A percentile compares a stretch with the other conserved stretches of the same genome.
These are phyloP conservation scores for Drosophila repletoides DNA, from an alignment of 1,140 invertebrate species.

Conservation along the genomic window DNA sequence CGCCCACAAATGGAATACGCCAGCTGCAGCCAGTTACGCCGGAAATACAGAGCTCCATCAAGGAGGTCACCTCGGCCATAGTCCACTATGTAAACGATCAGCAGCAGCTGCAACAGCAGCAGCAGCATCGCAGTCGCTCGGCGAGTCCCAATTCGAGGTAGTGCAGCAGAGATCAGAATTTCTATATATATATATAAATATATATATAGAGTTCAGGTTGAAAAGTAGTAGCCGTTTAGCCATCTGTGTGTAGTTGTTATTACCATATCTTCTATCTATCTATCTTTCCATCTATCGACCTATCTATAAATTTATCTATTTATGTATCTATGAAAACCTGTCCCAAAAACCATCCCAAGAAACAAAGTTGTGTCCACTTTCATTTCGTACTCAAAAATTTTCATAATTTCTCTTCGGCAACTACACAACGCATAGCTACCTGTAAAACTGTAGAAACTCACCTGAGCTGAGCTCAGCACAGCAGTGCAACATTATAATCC, in stretches of 20 bases:
- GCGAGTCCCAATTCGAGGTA: conserved; percentile 82
- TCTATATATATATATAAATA: background rate
- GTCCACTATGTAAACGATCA: conserved; percentile 93
- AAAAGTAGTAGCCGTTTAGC: conserved; percentile 24
- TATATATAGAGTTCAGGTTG: conserved; percentile 14
- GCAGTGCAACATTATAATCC: background rate
- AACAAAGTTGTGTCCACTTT: background rate
- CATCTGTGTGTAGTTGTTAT: conserved; percentile 35
- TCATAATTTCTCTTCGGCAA: conserved; percentile 48
- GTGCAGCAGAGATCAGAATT: conserved; percentile 24
- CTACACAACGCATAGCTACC: conserved; percentile 53
- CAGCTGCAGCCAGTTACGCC: conserved; percentile 84
- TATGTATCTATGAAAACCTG: background rate
- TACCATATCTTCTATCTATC: background rate
- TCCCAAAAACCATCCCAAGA: no score
- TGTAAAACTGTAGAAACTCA: conserved; percentile 27
- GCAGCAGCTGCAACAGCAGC: conserved; percentile 51
- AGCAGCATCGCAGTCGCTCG: conserved; percentile 81
- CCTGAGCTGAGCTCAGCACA: background rate
- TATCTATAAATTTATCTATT: background rate
- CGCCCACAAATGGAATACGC: conserved; percentile 38
- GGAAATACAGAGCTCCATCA: conserved; percentile 94
- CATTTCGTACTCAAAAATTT: conserved; percentile 29
- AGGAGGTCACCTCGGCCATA: conserved; percentile 96
- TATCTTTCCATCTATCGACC: background rate